Evolutionary conservation across 2,888 invertebrate genomes (phyloP).

Genomic region (Lepidochrysops patricia): DNA sequence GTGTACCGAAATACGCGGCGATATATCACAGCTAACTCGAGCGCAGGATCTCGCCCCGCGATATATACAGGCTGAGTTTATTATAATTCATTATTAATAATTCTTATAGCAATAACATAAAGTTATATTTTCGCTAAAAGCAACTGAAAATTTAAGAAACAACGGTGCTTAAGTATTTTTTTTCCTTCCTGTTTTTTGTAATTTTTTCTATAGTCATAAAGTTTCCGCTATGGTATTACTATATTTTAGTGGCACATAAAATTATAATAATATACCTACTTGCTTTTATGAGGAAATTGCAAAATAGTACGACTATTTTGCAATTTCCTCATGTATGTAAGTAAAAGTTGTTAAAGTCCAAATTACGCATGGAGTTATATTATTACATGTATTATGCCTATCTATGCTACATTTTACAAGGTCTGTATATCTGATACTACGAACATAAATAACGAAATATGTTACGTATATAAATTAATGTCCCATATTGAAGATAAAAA

Average conservation of each 20-base stretch:
- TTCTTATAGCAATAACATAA: too few relatives aligned
- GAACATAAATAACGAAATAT: not conserved
- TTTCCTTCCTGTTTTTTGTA: too few relatives aligned
- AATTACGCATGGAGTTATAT: not conserved
- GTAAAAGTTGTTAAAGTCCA: not conserved
- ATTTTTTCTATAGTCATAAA: too few relatives aligned
- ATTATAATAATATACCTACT: not conserved
- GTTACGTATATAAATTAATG: not conserved
- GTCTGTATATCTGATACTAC: not conserved
- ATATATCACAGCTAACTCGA: constrained; percentile 59
- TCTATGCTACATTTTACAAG: not conserved
- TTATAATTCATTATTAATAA: not conserved
- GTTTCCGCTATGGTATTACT: too few relatives aligned
- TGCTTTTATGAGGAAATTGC: not conserved
- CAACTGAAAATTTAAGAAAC: too few relatives aligned
- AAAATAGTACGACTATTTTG: not conserved
- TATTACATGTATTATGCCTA: not conserved
- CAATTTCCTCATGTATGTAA: too few relatives aligned
- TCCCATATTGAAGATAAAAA: not conserved
- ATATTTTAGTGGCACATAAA: too few relatives aligned
- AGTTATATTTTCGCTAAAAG: too few relatives aligned
- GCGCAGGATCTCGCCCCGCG: constrained; percentile 38
- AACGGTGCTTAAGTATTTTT: too few relatives aligned
- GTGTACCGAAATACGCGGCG: constrained; percentile 65
- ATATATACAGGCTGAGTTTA: not conserved